A percentile compares a stretch with the other conserved stretches of the same genome.
Evolutionary conservation across 2,888 invertebrate species (phyloP).

Genomic region (Drosophila barbarae): DNA sequence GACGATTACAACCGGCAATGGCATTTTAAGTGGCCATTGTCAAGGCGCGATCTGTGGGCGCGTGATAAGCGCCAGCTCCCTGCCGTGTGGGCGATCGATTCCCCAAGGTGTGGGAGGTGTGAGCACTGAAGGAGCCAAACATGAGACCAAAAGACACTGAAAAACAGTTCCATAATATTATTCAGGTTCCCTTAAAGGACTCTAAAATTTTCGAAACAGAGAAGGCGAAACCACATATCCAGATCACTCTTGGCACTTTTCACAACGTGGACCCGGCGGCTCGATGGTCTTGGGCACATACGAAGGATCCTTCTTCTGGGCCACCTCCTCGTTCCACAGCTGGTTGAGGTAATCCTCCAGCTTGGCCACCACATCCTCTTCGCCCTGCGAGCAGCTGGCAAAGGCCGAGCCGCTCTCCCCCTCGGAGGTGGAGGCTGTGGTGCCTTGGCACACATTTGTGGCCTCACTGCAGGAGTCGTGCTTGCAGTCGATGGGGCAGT

Average conservation of each 20-base stretch:
- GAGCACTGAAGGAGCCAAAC: not conserved
- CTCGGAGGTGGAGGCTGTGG: constrained; percentile 3
- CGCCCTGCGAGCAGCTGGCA: constrained; percentile 35
- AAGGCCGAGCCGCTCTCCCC: constrained; percentile 33
- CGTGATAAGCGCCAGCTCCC: constrained; percentile 53
- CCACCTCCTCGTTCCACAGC: constrained; percentile 61
- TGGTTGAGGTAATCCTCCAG: constrained; percentile 59
- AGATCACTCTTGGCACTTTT: constrained; percentile 28
- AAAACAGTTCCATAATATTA: not conserved
- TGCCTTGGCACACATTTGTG: constrained; percentile 50
- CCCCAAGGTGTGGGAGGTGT: constrained; percentile 11
- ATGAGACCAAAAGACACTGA: not conserved
- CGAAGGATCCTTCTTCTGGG: constrained; percentile 43
- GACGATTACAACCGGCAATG: constrained; percentile 73
- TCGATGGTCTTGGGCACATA: constrained; percentile 16
- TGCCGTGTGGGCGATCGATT: constrained; percentile 59
- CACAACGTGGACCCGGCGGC: constrained; percentile 22
- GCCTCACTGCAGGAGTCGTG: constrained; percentile 37
- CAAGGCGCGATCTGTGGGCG: constrained; percentile 57
- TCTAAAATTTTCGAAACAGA: constrained; percentile 2
- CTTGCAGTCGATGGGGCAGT: constrained; percentile 74
- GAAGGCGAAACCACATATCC: not conserved
- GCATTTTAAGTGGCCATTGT: constrained; percentile 75
- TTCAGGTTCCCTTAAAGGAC: not conserved
- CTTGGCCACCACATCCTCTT: constrained; percentile 48